phyloP scores from a whole-genome alignment of 2,113 vertebrate species.

The Melierax canorus region DNA sequence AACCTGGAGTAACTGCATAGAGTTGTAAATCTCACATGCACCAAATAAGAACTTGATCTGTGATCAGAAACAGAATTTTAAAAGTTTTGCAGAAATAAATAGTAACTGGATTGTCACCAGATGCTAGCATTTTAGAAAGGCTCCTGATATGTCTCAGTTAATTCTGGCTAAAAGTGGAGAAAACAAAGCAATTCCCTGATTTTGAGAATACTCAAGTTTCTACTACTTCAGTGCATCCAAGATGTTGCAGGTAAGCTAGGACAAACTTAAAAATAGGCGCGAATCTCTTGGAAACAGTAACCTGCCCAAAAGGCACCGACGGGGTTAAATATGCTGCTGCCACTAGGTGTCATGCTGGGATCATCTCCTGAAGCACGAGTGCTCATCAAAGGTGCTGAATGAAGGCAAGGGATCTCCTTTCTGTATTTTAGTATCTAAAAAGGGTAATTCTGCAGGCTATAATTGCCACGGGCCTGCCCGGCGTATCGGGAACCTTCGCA shows the following conservation, averaged over 20 bases:
- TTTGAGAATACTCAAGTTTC: background rate
- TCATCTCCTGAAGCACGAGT: background rate
- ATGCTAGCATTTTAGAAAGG: background rate
- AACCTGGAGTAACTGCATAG: too few relatives aligned
- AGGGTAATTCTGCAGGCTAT: background rate
- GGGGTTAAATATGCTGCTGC: conserved; percentile 60
- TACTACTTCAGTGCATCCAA: background rate
- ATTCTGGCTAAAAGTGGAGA: background rate
- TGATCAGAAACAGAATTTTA: background rate
- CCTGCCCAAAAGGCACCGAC: background rate
- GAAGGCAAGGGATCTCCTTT: background rate
- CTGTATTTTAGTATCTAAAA: background rate
- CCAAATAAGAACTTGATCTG: too few relatives aligned
- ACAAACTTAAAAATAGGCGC: background rate
- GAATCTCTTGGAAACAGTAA: background rate
- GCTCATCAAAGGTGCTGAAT: background rate
- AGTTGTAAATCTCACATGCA: too few relatives aligned
- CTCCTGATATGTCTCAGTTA: background rate
- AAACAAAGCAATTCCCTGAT: background rate
- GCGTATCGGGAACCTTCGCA: background rate
- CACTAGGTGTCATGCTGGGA: conserved; percentile 75
- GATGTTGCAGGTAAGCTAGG: background rate
- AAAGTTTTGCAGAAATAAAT: background rate
- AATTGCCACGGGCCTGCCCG: background rate
- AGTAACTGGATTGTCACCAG: background rate